A percentile compares a stretch with the other conserved stretches of the same genome.
Evolutionary conservation across 23 tunicate species (phyloP).

Genomic region (Aplidium turbinatum): DNA sequence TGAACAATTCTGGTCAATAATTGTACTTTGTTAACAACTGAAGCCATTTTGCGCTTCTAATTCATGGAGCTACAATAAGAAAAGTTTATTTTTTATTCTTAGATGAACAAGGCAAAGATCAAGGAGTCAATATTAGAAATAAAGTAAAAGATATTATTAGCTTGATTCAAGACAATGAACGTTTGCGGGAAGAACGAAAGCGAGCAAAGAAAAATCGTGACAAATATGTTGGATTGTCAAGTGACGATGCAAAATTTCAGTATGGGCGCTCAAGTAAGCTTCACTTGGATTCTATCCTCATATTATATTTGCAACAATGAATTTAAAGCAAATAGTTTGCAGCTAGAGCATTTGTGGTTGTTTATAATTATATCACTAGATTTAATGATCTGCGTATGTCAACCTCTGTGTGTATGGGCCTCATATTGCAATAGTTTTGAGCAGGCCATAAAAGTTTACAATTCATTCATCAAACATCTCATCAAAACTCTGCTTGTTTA

Average conservation of each 20-base stretch:
- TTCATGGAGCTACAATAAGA: background rate
- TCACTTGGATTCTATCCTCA: background rate
- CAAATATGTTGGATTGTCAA: constrained; percentile 92
- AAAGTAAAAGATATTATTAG: constrained; percentile 85
- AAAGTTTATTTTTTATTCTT: constrained; percentile 6
- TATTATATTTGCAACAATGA: no score
- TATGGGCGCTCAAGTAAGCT: constrained; percentile 38
- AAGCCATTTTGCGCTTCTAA: background rate
- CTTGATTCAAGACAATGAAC: constrained; percentile 76
- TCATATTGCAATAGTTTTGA: no score
- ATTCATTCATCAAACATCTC: no score
- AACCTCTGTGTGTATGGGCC: no score
- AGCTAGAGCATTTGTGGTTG: no score
- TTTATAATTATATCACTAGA: no score
- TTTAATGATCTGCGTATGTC: no score
- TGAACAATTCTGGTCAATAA: no score
- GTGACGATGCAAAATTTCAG: constrained; percentile 74
- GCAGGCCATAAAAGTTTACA: no score
- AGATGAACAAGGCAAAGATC: constrained; percentile 97
- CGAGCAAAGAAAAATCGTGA: constrained; percentile 82
- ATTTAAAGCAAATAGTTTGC: no score
- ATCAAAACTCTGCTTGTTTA: no score
- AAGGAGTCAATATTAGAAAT: constrained; percentile 86
- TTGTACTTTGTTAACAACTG: no score
- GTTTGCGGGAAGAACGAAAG: constrained; percentile 91